A percentile compares a stretch with the other conserved stretches of the same genome.
Conservation (phyloP, 1,140 invertebrate genomes). For the Muscidifurax raptorellus region DNA sequence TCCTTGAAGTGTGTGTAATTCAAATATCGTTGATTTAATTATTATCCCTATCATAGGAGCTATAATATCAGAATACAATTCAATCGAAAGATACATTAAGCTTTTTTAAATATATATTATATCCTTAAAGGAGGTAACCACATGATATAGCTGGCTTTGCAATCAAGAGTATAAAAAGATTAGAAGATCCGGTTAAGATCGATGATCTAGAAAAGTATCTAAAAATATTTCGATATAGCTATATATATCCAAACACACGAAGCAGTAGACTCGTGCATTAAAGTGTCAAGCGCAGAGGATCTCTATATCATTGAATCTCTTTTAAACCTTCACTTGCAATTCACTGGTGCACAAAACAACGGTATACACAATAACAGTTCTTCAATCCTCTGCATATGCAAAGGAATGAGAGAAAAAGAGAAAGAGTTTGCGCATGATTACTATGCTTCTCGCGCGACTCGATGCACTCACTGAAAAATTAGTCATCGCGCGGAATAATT, state of each 20-base stretch:
- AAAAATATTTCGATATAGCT: neutral
- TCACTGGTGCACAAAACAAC: neutral
- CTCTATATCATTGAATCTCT: neutral
- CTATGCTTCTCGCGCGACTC: neutral
- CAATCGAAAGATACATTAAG: too few relatives aligned
- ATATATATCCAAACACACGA: too few relatives aligned
- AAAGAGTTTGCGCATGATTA: neutral
- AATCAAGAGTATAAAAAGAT: too few relatives aligned
- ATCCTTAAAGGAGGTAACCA: too few relatives aligned
- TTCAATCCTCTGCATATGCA: neutral
- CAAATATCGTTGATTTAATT: too few relatives aligned
- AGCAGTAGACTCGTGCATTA: neutral
- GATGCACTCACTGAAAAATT: neutral
- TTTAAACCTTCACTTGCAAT: neutral
- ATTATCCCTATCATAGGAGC: too few relatives aligned
- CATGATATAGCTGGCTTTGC: too few relatives aligned
- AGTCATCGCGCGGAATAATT: neutral
- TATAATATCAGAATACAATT: too few relatives aligned
- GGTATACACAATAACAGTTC: neutral
- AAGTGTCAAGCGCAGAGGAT: neutral
- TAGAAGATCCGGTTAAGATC: too few relatives aligned
- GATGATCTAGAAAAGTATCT: neutral
- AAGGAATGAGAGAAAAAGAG: neutral
- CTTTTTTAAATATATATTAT: too few relatives aligned
- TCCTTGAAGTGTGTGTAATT: too few relatives aligned